These are phyloP conservation scores for Arvicanthis niloticus DNA, from an alignment of 2,113 vertebrate species.

Conservation along the genomic window DNA sequence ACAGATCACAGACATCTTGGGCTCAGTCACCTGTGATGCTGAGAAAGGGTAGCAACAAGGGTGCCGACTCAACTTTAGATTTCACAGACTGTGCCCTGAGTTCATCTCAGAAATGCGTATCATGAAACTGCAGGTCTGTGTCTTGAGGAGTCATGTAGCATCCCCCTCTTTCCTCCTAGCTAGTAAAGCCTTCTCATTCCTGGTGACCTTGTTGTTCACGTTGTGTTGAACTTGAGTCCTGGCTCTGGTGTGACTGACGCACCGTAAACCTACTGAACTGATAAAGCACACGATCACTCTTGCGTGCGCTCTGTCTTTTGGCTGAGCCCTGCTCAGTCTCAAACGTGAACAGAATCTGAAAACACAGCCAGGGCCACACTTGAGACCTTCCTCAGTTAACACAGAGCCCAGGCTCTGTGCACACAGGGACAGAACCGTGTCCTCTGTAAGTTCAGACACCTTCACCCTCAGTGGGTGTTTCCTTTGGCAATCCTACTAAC, in stretches of 20 bases:
- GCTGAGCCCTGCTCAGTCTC: background rate
- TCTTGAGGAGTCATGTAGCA: background rate
- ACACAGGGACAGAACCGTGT: background rate
- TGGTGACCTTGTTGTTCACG: too few species aligned
- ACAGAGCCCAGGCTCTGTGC: background rate
- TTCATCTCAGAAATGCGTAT: background rate
- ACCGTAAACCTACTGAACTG: background rate
- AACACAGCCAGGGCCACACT: background rate
- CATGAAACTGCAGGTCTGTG: background rate
- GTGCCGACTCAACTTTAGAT: background rate
- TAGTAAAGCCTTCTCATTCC: background rate
- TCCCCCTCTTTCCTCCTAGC: background rate
- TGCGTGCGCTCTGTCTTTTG: background rate
- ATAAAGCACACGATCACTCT: background rate
- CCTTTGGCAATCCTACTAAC: background rate
- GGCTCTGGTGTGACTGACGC: background rate
- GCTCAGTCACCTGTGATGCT: background rate
- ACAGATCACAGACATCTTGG: background rate
- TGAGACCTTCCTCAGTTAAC: background rate
- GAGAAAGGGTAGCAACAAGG: background rate
- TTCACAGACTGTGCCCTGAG: background rate
- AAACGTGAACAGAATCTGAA: background rate
- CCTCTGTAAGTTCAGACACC: background rate
- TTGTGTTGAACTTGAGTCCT: background rate
- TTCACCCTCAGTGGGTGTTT: background rate